Evolutionary conservation across 1,140 invertebrate species (phyloP).

Genomic region (Hycleus phaleratus): DNA sequence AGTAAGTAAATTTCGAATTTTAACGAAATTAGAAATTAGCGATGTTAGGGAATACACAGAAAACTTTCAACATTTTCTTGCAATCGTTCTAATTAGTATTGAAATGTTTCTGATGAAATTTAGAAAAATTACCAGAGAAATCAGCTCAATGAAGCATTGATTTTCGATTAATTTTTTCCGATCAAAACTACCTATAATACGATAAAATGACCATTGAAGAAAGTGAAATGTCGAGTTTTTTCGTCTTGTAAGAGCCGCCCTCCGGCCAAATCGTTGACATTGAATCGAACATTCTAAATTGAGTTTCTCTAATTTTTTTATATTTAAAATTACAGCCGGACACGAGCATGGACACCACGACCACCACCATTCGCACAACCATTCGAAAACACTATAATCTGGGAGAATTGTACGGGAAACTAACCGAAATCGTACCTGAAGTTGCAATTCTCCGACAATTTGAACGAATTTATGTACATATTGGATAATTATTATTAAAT

Average conservation of each 20-base stretch:
- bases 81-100: not conserved
- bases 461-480: too few species aligned
- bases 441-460: too few species aligned
- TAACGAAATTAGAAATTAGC: not conserved
- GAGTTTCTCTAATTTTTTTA: too few species aligned
- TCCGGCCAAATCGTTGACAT: not conserved
- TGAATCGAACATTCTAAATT: slow-evolving; percentile 9
- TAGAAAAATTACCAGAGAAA: not conserved
- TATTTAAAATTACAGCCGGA: slow-evolving; percentile 34
- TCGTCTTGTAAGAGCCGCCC: too few species aligned
- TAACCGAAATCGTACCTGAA: too few species aligned
- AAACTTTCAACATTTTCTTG: slow-evolving; percentile 8
- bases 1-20: slow-evolving; percentile 55
- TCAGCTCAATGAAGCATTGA: not conserved
- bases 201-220: too few species aligned
- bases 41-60: slow-evolving; percentile 10
- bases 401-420: too few species aligned
- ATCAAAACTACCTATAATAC: too few species aligned
- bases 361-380: slow-evolving; percentile 15
- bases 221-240: too few species aligned
- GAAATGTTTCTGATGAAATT: not conserved
- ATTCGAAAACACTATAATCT: slow-evolving; percentile 12
- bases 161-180: too few species aligned
- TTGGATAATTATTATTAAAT: too few species aligned
- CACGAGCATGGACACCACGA: slow-evolving; percentile 23